Base-by-base conservation (phyloP, 2,113 vertebrate species). In the Anguilla japonica region DNA sequence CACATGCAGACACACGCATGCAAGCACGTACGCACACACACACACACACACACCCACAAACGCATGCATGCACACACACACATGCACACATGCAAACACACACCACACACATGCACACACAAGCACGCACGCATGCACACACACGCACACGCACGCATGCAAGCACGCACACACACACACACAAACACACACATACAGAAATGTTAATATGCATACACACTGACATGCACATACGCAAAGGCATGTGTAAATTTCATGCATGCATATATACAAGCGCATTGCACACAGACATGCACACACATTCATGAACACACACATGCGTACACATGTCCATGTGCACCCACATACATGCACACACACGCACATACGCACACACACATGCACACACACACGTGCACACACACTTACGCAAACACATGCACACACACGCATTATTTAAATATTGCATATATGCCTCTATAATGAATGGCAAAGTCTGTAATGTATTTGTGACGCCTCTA, bases 251-350 rank as follows among this genome's bases (percentile, higher is more conserved):
- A 34, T 34, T 34, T 1, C 34, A 34, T 34, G 34, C 0, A 34
- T 34, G 34, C 34, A 34, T 34, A 34, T 34, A 34, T 34, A 34
- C 34, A 34, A 34, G 34, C 34, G 34, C 79, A 46, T 46, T 43
- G 40, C 39, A 63, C 41, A 57, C 53, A 79, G 60, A 82, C 46
- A 1, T 43, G 56, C 87, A 43, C 18, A 81, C 40, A 60, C 39
- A 63, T 41, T 26, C 67, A 81, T 16, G n/a, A 5, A 53, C 53
- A 87, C 82, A 46, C 79, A 85, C 83, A 85, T 57, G 79, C 50
- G 13, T 53, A 81, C 41, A 79, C 57, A 34, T 29, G 5, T 29
- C 29, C 39, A 50, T 41, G 5, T n/a, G 9, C 34, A 57, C 57
- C 82, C 46, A 84, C 29, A 41, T 53, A 84, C 20, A 41, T 41